Evolutionary conservation across 2,797 vertebrate genomes (phyloP), one percentile per base, ranked within the genome.

Genomic region (Hemitrygon akajei): DNA sequence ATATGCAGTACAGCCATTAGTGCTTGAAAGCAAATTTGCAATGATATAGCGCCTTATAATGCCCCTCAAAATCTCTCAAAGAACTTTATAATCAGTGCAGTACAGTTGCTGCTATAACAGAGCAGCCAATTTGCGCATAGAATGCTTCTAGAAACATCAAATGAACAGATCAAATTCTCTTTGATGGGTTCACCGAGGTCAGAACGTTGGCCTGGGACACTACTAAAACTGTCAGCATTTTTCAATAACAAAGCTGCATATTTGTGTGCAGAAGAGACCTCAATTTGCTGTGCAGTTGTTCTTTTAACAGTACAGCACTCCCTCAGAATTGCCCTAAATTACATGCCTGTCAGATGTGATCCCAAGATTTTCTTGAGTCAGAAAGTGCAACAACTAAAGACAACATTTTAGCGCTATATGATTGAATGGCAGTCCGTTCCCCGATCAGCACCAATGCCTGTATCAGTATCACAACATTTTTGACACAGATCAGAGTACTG

Each of bases 91-190:
- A 47, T 47, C 25, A 84, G 14, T 34, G 30, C n/a, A 3, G 58
- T 16, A 25, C 16, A 34, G 30, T 87, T 30, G 34, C 84, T 87
- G 3, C 63, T 63, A 30, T 66, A 87, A 87, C 7, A 14, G 30
- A 60, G 84, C 58, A 66, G 84, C 84, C 30, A 63, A 87, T 87
- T 87, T 63, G 84, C 84, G 84, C 84, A 66, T 58, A 87, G 84
- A 30, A 63, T n/a, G 84, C 30, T 63, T 12, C 56, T 30, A n/a
- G 25, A 87, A 87, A 63, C 84, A 63, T 11, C 84, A 63, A 77
- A 63, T 9, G 16, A 63, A 58, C 84, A 63, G 84, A 87, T 66
- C 16, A 60, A 18, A 58, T 20, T 56, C 10, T 84, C 11, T 84
- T 84, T 58, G 25, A 27, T n/a, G 27, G 16, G 60, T 18, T 34